Base-by-base conservation (phyloP, 2,113 vertebrate genomes). In the Cairina moschata region DNA sequence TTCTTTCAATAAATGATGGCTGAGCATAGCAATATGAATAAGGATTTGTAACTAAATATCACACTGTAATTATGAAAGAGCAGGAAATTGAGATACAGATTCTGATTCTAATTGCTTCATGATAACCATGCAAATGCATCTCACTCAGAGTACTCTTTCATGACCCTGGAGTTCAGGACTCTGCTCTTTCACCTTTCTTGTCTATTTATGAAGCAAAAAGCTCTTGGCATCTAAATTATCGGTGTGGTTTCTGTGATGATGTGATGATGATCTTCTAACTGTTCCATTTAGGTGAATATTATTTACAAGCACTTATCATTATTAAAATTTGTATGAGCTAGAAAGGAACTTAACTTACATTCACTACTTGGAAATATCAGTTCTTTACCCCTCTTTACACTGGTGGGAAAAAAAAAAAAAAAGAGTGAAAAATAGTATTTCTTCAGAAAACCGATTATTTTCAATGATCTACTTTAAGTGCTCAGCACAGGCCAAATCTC, bases 1-100 rank as follows among this genome's bases (percentile, higher is more conserved):
- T 86, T 95, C 92, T 60, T 96, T 95, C 95, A 91, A 69, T 94
- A 95, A 97, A 74, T 79, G 91, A 94, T 86, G 96, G 88, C 71
- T 96, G 42, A 97, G 95, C 81, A 87, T 88, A 79, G 69, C 86
- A 94, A 90, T 60, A 90, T 38, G 88, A 97, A 91, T 89, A 92
- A 96, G 82, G 58, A 96, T 74, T 80, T 96, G 56, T 84, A 95
- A 90, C 68, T 93, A 78, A 94, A 94, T 88, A 80, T 90, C 94
- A 97, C 63, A 46, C 52, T 56, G 17, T 87, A 97, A 97, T 96
- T 95, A 89, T 46, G 63, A 96, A 69, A 93, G 50, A 85, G 52
- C 67, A 97, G 48, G 83, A 91, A 96, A 97, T 13, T 79, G 94
- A 87, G 91, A 97, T 92, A 76, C 50, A 90, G 93, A 91, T 90